These are phyloP conservation scores for Lepus townsendii DNA, from an alignment of 2,797 vertebrate species.

Conservation along the genomic window DNA sequence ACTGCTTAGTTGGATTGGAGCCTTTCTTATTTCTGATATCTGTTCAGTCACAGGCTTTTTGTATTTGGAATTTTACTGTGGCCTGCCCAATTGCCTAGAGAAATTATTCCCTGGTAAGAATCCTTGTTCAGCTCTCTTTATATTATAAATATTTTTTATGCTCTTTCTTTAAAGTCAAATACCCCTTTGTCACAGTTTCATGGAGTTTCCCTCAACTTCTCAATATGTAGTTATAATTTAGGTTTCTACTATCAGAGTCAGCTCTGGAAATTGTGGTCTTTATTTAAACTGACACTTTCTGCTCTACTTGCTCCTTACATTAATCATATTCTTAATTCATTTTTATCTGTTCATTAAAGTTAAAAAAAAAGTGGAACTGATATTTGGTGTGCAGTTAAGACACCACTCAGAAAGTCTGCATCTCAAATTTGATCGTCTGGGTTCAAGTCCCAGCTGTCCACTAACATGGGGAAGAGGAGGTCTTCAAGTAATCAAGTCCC, in stretches of 20 bases:
- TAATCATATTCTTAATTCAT: constrained; percentile 55
- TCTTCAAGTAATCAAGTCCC: no score
- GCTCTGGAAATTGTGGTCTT: neutral
- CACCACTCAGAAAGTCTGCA: no score
- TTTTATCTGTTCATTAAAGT: constrained; percentile 44
- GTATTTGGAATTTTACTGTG: neutral
- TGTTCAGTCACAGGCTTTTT: neutral
- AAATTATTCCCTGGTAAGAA: neutral
- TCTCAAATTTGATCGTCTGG: no score
- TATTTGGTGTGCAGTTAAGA: no score
- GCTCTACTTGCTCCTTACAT: neutral
- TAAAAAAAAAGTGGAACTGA: no score
- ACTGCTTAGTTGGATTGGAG: neutral
- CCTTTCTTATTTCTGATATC: neutral
- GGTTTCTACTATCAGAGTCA: neutral
- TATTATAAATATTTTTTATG: neutral
- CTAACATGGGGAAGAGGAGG: no score
- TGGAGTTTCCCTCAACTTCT: neutral
- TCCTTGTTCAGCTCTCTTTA: neutral
- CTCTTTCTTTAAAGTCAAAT: constrained; percentile 31
- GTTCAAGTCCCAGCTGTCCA: no score
- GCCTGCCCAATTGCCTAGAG: neutral
- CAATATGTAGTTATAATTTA: neutral
- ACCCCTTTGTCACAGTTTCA: constrained; percentile 3
- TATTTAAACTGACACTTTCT: constrained; percentile 39